Evolutionary conservation across 2,113 vertebrate genomes (phyloP).

Genomic region (Larimichthys crocea): DNA sequence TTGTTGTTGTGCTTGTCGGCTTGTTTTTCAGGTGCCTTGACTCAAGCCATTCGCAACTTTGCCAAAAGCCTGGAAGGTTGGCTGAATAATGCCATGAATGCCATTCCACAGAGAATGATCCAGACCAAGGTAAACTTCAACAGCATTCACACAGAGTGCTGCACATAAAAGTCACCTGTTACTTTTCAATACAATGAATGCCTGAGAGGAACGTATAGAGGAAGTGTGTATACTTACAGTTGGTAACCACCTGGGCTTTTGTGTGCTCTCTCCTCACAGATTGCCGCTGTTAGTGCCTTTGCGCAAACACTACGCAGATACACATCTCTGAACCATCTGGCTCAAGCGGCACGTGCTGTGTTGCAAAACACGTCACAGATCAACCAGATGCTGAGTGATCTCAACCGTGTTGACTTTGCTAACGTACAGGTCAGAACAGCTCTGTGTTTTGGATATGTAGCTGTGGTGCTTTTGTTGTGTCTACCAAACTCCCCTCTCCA

Average conservation of each 20-base stretch:
- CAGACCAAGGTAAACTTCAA: conserved; percentile 91
- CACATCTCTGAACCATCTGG: conserved; percentile 98
- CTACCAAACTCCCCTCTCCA: not conserved
- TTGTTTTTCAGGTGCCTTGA: conserved; percentile 90
- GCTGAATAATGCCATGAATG: conserved; percentile 94
- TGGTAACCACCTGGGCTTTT: not conserved
- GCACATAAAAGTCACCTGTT: not conserved
- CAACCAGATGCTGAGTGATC: conserved; percentile 99
- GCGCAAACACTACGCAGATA: conserved; percentile 96
- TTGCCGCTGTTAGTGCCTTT: conserved; percentile 96
- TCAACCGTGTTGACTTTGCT: conserved; percentile 98
- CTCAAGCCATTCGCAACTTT: conserved; percentile 98
- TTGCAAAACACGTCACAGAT: conserved; percentile 99
- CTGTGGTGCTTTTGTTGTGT: not conserved
- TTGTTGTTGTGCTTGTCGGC: not conserved
- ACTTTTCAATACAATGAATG: not conserved
- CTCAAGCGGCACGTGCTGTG: conserved; percentile 95
- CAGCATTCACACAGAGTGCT: not conserved
- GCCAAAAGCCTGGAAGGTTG: conserved; percentile 99
- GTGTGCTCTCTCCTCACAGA: conserved; percentile 78
- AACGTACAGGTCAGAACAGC: conserved; percentile 91
- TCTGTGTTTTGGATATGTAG: conserved; percentile 1
- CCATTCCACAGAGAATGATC: conserved; percentile 92
- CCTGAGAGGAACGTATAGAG: not conserved
- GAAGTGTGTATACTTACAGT: no score